Percentiles rank a stretch among this genome's conserved stretches.
Conservation (phyloP, 2,113 vertebrate genomes). For the Gambusia holbrooki region DNA sequence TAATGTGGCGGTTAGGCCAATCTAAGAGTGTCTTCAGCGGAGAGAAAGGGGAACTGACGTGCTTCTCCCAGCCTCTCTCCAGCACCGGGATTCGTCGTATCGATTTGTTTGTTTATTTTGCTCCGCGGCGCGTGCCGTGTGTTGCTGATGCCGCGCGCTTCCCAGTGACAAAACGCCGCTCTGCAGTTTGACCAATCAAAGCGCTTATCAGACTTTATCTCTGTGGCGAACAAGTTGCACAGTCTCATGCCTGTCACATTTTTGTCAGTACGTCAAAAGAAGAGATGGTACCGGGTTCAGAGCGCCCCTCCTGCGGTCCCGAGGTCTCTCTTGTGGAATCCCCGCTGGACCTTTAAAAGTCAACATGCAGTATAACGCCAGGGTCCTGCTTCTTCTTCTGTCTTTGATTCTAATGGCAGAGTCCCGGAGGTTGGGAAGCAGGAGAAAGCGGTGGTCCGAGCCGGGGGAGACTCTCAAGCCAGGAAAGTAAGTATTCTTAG, state of each 20-base stretch:
- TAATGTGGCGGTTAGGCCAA: too few relatives aligned
- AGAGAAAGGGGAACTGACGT: too few relatives aligned
- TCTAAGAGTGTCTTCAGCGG: too few relatives aligned
- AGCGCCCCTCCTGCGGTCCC: constrained; percentile 17
- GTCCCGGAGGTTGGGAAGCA: constrained; percentile 82
- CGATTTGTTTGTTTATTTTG: too few relatives aligned
- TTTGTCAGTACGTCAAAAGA: constrained; percentile 1
- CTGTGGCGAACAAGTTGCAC: constrained; percentile 8
- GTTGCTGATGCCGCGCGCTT: too few relatives aligned
- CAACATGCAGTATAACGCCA: constrained; percentile 83
- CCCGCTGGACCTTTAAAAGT: constrained; percentile 38
- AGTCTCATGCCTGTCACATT: neutral
- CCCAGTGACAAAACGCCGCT: neutral
- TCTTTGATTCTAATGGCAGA: constrained; percentile 83
- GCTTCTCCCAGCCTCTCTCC: too few relatives aligned
- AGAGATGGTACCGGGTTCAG: constrained; percentile 58
- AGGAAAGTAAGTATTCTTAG: constrained; percentile 78
- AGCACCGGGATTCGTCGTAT: too few relatives aligned
- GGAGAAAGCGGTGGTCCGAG: constrained; percentile 83
- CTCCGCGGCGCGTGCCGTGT: too few relatives aligned
- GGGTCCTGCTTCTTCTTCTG: constrained; percentile 81
- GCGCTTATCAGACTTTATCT: constrained; percentile 27
- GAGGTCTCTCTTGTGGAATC: neutral
- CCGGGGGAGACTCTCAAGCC: constrained; percentile 80
- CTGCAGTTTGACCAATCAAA: constrained; percentile 65